Conservation (phyloP, 2,888 invertebrate species). For the Athalia cordata region DNA sequence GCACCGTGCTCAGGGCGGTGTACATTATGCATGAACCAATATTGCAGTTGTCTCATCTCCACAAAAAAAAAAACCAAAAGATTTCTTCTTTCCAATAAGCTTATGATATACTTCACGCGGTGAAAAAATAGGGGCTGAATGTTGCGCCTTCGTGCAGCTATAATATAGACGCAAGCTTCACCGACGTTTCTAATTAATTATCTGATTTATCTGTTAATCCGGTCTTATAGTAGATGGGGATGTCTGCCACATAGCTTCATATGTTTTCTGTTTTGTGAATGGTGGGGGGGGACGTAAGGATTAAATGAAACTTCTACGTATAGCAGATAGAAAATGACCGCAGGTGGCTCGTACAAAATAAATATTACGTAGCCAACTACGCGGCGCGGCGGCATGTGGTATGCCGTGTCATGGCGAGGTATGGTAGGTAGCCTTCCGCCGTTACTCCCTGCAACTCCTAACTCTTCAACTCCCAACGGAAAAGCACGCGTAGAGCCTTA, state of each 20-base stretch:
- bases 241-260: neutral
- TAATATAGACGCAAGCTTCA: too few relatives aligned
- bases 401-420: too few relatives aligned
- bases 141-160: too few relatives aligned
- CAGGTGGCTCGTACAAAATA: slow-evolving; percentile 42
- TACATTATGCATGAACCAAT: too few relatives aligned
- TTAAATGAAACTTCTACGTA: slow-evolving; percentile 36
- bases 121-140: too few relatives aligned
- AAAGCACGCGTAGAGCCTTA: slow-evolving; percentile 54
- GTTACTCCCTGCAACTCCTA: neutral
- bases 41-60: too few relatives aligned
- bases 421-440: neutral
- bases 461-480: slow-evolving; percentile 47
- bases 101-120: too few relatives aligned
- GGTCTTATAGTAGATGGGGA: neutral
- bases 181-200: too few relatives aligned
- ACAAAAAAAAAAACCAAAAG: too few relatives aligned
- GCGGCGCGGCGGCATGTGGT: neutral
- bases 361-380: slow-evolving; percentile 33
- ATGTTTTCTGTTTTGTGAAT: neutral
- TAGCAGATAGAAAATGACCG: slow-evolving; percentile 21
- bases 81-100: too few relatives aligned
- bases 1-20: too few relatives aligned
- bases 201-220: too few relatives aligned
- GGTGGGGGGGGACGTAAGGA: neutral